These are phyloP conservation scores for Uloborus diversus DNA, from an alignment of 1,140 invertebrate species.

Conservation along the genomic window DNA sequence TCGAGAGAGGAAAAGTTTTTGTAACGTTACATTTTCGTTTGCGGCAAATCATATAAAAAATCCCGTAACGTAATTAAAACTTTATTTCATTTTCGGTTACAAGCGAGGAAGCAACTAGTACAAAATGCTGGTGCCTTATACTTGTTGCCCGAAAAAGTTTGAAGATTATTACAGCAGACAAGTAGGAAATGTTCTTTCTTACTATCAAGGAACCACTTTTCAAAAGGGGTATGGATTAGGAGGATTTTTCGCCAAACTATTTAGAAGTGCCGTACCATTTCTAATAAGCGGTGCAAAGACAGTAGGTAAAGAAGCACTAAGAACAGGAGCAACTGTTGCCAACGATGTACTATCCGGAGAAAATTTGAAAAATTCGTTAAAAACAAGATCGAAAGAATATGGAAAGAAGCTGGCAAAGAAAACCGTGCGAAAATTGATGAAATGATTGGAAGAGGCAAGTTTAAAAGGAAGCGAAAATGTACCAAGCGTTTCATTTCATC, in stretches of 20 bases:
- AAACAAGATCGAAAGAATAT: neutral
- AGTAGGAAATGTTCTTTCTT: conserved; percentile 1
- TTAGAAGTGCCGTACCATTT: neutral
- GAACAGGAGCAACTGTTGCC: neutral
- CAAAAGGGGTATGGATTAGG: conserved; percentile 6
- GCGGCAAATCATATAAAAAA: neutral
- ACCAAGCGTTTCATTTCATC: neutral
- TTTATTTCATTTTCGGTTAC: neutral
- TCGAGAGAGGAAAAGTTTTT: neutral
- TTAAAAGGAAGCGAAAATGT: neutral
- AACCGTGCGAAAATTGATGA: neutral
- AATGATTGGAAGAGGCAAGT: neutral
- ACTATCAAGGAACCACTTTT: neutral
- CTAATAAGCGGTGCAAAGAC: neutral
- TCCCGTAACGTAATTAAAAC: neutral
- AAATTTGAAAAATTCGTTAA: neutral
- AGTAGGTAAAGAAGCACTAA: conserved; percentile 2
- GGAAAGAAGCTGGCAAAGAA: neutral
- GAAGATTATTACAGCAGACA: conserved; percentile 6
- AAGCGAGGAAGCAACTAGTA: neutral
- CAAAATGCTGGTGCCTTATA: conserved; percentile 1
- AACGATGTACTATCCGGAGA: neutral
- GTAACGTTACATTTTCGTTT: neutral
- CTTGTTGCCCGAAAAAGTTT: neutral
- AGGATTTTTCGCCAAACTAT: neutral